phyloP scores from a whole-genome alignment of 2,888 invertebrate genomes.

The Schizaphis graminum region DNA sequence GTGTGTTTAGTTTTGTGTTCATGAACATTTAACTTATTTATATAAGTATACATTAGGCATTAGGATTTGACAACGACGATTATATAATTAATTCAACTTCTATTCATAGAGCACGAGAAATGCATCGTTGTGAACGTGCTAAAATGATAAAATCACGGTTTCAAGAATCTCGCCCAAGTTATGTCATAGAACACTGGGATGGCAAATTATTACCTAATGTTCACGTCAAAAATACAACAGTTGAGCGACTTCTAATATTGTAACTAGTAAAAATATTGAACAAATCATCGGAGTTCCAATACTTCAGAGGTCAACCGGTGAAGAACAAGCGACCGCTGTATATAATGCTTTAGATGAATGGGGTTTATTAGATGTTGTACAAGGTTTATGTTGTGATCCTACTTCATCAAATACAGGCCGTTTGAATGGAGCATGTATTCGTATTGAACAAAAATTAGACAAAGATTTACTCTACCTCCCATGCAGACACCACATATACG shows the following conservation, averaged over 20 bases:
- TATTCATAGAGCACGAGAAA: constrained; percentile 22
- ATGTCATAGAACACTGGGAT: constrained; percentile 16
- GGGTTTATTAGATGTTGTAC: constrained; percentile 9
- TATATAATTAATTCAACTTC: constrained; percentile 37
- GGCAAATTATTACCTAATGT: constrained; percentile 34
- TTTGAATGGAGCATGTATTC: constrained; percentile 22
- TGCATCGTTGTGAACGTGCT: background rate
- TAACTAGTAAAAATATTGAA: constrained; percentile 12
- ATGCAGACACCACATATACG: background rate
- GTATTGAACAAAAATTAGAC: constrained; percentile 15
- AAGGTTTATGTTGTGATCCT: constrained; percentile 39
- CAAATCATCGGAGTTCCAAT: too few species aligned
- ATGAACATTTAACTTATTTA: constrained; percentile 1
- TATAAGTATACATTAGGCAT: constrained; percentile 4
- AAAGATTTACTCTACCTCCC: constrained; percentile 12
- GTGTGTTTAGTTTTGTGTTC: constrained; percentile 25
- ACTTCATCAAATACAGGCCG: too few species aligned
- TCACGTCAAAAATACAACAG: background rate
- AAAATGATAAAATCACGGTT: constrained; percentile 19
- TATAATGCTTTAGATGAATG: constrained; percentile 22
- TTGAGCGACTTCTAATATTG: constrained; percentile 20
- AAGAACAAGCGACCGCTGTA: background rate
- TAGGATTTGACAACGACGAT: constrained; percentile 10
- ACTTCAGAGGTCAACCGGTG: constrained; percentile 24
- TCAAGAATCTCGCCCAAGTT: constrained; percentile 26